Base-by-base conservation (phyloP, 2,797 vertebrate species). In the Falco concolor region DNA sequence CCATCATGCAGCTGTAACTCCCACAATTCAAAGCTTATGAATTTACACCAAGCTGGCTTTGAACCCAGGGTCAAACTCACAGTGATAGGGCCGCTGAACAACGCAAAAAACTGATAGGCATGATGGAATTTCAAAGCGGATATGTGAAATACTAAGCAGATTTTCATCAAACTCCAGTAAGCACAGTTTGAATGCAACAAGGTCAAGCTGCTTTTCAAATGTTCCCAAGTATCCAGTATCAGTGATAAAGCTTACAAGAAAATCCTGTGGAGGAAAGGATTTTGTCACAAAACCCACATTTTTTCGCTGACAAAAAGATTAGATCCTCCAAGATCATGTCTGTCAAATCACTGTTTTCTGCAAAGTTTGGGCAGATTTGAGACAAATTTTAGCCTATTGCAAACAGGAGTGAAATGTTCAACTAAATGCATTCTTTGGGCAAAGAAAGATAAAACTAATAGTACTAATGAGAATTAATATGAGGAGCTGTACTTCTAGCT, bases 181-280 rank as follows among this genome's bases (percentile, higher is more conserved):
- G 85, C 59, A 63, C 77, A 84, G 83, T 60, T 84, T 91, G 83
- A 90, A 73, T 63, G 80, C 88, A 79, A 56, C 77, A 93, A 91
- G 91, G 90, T 94, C 93, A 89, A 94, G 67, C 63, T 90, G 85
- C 83, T 94, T 90, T 92, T 91, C 77, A 75, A 60, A 69, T 1
- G 1, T 50, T 88, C 54, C 77, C 50, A 54, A 85, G 54, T 45
- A 73, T 44, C 45, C 38, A 38, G 0, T 59, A 63, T 82, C 90
- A 24, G 65, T 42, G 50, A 74, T 52, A 76, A 86, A 84, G 83
- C 77, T 67, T 79, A 73, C 61, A 90, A 90, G 73, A 90, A 90
- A 81, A 92, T 73, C 5, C 1, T 42, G 8, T 2, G 6, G 45
- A 67, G 53, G 53, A 87, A 80, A 80, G 23, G 53, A 69, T 73